Percentiles rank a stretch among this genome's conserved stretches.
phyloP scores from a whole-genome alignment of 2,888 invertebrate genomes.

The Rhagium mordax region DNA sequence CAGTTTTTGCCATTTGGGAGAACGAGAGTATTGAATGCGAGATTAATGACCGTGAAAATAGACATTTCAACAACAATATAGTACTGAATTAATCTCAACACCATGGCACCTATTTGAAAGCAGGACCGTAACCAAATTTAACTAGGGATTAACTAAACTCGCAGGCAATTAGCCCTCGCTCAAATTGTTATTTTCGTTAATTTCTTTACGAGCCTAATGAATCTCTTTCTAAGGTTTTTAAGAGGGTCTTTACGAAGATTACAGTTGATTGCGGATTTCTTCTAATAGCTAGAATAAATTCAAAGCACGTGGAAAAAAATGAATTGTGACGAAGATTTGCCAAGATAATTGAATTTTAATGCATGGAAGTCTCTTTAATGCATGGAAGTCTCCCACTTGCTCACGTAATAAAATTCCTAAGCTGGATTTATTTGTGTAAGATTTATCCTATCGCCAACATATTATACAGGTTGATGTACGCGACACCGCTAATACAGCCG shows the following conservation, averaged over 20 bases:
- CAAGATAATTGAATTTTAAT: too few species aligned
- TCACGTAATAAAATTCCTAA: too few species aligned
- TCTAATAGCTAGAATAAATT: not conserved
- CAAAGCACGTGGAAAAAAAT: too few species aligned
- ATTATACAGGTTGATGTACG: too few species aligned
- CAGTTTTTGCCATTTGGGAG: conserved; percentile 40
- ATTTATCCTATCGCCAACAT: too few species aligned
- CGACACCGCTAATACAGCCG: too few species aligned
- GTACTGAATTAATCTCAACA: conserved; percentile 48
- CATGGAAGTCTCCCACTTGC: too few species aligned
- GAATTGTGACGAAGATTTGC: too few species aligned
- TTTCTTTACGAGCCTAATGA: conserved; percentile 12
- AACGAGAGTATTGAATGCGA: conserved; percentile 40
- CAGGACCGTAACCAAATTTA: conserved; percentile 37
- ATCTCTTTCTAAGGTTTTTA: not conserved
- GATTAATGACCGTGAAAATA: conserved; percentile 55
- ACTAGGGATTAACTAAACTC: conserved; percentile 11
- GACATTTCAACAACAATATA: conserved; percentile 53
- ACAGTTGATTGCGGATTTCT: not conserved
- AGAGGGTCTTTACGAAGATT: not conserved
- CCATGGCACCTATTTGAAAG: conserved; percentile 41
- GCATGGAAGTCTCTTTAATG: too few species aligned
- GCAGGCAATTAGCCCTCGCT: conserved; percentile 25
- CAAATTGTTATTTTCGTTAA: conserved; percentile 15
- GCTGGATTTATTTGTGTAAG: too few species aligned